phyloP scores from a whole-genome alignment of 2,113 vertebrate species.

The Ictalurus furcatus region DNA sequence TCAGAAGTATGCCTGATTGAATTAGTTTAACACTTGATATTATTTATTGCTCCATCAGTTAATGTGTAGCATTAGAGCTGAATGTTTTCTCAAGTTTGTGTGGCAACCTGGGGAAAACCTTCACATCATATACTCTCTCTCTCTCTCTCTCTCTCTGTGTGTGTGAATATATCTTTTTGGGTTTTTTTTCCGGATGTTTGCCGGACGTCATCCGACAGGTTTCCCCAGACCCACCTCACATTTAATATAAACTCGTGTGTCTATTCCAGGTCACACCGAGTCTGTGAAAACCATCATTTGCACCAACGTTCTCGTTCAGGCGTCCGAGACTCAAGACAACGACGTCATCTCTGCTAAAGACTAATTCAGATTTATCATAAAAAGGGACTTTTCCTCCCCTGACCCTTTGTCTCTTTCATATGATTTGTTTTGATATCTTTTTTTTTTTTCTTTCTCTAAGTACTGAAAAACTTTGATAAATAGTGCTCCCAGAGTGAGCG shows the following conservation, averaged over 20 bases:
- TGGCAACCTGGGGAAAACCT: no score
- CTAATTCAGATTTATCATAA: neutral
- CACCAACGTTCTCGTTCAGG: conserved; percentile 60
- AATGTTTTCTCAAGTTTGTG: neutral
- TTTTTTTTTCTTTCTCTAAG: no score
- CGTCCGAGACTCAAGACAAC: conserved; percentile 44
- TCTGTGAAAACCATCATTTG: neutral
- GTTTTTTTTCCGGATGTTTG: neutral
- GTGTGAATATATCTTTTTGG: no score
- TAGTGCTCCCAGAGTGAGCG: no score
- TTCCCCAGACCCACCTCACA: neutral
- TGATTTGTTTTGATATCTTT: neutral
- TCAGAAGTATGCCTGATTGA: neutral
- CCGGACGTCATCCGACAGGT: neutral
- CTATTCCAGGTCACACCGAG: conserved; percentile 10
- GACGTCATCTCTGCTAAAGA: neutral
- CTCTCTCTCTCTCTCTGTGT: neutral
- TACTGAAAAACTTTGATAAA: no score
- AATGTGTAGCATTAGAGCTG: neutral
- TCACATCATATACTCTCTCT: neutral
- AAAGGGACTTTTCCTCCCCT: neutral
- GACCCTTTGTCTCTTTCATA: neutral
- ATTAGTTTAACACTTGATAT: neutral
- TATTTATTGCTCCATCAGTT: neutral
- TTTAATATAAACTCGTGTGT: neutral